Evolutionary conservation across 2,888 invertebrate genomes (phyloP).

Genomic region (Malachius bipustulatus): DNA sequence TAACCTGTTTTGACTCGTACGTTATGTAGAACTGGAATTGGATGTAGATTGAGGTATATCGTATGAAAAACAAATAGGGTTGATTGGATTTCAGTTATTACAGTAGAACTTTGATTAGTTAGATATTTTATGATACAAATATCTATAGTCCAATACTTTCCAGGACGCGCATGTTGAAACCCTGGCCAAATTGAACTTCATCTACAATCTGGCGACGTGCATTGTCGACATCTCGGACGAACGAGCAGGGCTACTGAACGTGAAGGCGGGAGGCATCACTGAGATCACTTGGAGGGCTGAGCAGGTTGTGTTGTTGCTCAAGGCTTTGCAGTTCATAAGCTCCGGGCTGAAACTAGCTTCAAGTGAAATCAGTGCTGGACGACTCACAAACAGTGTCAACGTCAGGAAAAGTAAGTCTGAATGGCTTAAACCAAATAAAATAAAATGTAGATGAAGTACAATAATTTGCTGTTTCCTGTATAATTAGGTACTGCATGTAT

Average conservation of each 20-base stretch:
- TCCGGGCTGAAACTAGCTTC: constrained; percentile 88
- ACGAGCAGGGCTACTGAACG: constrained; percentile 67
- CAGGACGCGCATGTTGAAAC: constrained; percentile 93
- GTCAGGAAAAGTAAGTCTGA: constrained; percentile 79
- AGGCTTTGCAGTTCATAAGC: constrained; percentile 86
- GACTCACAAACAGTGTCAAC: constrained; percentile 80
- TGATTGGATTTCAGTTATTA: too few species aligned
- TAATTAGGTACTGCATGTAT: too few species aligned
- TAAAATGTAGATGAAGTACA: too few species aligned
- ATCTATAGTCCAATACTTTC: constrained; percentile 21
- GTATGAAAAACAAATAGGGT: too few species aligned
- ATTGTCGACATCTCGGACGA: constrained; percentile 75
- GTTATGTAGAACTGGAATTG: too few species aligned
- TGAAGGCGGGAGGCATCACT: constrained; percentile 49
- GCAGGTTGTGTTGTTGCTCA: constrained; percentile 75
- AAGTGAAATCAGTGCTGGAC: constrained; percentile 70
- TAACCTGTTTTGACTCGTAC: too few species aligned
- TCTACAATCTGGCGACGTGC: constrained; percentile 88
- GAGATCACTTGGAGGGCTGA: constrained; percentile 49
- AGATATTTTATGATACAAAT: too few species aligned
- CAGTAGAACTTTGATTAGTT: too few species aligned
- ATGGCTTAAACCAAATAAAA: too few species aligned
- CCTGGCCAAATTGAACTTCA: constrained; percentile 93
- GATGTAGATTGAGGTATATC: too few species aligned
- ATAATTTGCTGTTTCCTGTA: too few species aligned